A percentile compares a stretch with the other conserved stretches of the same genome.
These are phyloP conservation scores for Phocides pigmalion DNA, from an alignment of 1,140 invertebrate species.

Conservation along the genomic window DNA sequence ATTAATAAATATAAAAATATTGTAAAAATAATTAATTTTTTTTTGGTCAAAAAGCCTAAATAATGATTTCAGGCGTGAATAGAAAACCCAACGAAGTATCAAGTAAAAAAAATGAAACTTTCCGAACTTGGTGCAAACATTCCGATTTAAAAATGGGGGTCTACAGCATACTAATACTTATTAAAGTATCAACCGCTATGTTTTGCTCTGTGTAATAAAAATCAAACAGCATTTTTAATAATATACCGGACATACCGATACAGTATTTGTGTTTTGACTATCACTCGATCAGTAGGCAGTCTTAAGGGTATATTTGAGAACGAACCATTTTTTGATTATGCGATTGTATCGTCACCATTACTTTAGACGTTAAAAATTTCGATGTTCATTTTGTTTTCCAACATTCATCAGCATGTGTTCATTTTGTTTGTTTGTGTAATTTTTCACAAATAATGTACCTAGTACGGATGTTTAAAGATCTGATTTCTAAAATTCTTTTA, in stretches of 20 bases:
- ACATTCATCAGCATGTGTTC: too few relatives aligned
- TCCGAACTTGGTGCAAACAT: slow-evolving; percentile 3
- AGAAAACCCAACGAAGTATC: not conserved
- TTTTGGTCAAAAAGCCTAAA: slow-evolving; percentile 29
- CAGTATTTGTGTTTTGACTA: too few relatives aligned
- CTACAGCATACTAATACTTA: not conserved
- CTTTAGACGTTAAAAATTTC: too few relatives aligned
- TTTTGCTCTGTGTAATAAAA: not conserved
- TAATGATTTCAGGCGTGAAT: slow-evolving; percentile 8
- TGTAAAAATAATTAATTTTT: not conserved
- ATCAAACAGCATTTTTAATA: not conserved
- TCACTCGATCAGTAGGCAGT: not conserved
- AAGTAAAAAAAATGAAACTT: not conserved
- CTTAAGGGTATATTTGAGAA: not conserved
- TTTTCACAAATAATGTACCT: not conserved
- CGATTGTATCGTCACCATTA: too few relatives aligned
- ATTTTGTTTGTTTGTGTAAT: too few relatives aligned
- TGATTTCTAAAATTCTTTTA: not conserved
- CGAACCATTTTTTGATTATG: too few relatives aligned
- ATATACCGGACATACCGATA: not conserved
- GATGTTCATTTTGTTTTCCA: not conserved
- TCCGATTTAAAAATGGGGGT: slow-evolving; percentile 10
- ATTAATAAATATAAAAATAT: slow-evolving; percentile 29
- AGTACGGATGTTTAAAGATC: not conserved
- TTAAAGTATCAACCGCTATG: not conserved